Percentiles rank a stretch among this genome's conserved stretches.
Conservation (phyloP, 2,113 vertebrate genomes). For the Tragelaphus imberbis region DNA sequence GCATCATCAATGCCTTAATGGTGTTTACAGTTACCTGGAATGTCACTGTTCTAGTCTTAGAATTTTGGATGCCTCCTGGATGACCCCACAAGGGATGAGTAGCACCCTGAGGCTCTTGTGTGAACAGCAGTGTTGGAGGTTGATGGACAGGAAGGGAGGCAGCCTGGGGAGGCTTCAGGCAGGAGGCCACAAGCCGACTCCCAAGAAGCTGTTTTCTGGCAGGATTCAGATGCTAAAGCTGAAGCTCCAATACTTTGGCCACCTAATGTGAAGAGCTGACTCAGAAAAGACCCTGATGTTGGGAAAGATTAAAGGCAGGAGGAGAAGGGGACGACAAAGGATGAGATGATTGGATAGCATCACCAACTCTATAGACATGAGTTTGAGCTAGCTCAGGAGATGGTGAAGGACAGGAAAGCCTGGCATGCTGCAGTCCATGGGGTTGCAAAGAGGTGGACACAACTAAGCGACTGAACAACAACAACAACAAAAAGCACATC, state of each 20-base stretch:
- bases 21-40: background rate
- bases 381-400: background rate
- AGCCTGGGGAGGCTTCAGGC: background rate
- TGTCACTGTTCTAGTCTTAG: background rate
- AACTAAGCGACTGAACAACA: background rate
- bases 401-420: background rate
- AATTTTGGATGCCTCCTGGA: background rate
- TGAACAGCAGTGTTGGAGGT: background rate
- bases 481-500: background rate
- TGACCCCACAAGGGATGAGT: background rate
- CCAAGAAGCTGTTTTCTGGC: background rate
- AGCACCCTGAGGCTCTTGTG: background rate
- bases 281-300: background rate
- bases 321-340: background rate
- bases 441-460: background rate
- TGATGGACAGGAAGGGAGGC: too few relatives aligned
- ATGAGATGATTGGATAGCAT: background rate
- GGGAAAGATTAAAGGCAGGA: background rate
- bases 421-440: background rate
- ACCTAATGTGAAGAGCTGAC: background rate
- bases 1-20: background rate
- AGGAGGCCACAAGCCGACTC: background rate
- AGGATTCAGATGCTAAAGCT: background rate
- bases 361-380: background rate
- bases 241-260: background rate